Base-by-base conservation (phyloP, 2,113 vertebrate genomes). In the Carollia perspicillata region DNA sequence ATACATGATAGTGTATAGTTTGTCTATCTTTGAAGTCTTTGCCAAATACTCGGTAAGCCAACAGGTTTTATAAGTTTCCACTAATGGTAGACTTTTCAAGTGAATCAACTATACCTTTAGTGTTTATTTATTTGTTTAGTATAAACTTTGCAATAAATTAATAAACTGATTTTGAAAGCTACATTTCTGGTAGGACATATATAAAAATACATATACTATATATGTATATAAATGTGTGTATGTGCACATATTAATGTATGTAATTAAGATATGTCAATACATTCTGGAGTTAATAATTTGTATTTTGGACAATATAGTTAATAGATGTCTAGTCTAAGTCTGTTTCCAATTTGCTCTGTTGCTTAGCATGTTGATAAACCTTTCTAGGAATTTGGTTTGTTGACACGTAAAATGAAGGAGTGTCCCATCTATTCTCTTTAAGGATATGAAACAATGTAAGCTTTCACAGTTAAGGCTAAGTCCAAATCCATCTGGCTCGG, bases 21-120 rank as follows among this genome's bases (percentile, higher is more conserved):
- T 90, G 74, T 10, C 26, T 22, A 28, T 83, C 66, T 94, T 77
- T 97, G 83, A 95, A 93, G 84, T 89, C 79, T 89, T 94, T 97
- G 90, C 79, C 95, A 96, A 92, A 80, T 66, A 42, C 28, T 88
- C 80, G 49, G 47, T 47, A 93, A 6, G 69, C 37, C 28, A 89
- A 35, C 3, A 79, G 68, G 71, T 92, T 93, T 97, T 83, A 60
- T 65, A 92, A 75, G 26, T 88, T 89, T 95, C 53, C 22, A 69
- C 23, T 58, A 86, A 91, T 69, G 51, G 10, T 23, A 95, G 51
- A 47, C 23, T 63, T 86, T 94, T 14, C 9, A 71, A 80, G 6
- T 84, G 8, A 2, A 83, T 74, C 44, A 91, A 80, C 17, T 79
- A 18, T 8, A 75, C 33, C 22, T 88, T 84, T 44, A 68, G 26